Base-by-base conservation (phyloP, 2,888 invertebrate genomes). In the Napeogenes inachia region DNA sequence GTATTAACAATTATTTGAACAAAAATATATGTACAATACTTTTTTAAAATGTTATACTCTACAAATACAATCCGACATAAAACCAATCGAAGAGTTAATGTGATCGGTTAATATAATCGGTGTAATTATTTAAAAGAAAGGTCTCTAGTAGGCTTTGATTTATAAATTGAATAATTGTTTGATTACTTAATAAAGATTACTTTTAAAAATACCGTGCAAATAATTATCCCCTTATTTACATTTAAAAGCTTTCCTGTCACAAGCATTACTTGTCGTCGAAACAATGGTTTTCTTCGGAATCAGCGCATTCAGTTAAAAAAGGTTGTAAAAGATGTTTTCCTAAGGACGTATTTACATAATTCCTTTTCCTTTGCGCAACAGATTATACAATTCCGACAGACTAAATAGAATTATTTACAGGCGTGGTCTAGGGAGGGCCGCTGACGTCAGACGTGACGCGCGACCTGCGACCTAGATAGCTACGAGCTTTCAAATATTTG, bases 401-500 rank as follows among this genome's bases (percentile, higher is more conserved):
- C 46, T 57, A 46, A n/a, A 42, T 6, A 30, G 30, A 45, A 56
- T 45, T 35, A 38, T 47, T n/a, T 38, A 60, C 62, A 75, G 82
- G 81, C 81, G 81, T 81, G 82, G 78, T 71, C 62, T 74, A 76
- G 72, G 82, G 81, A 74, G 78, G 79, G 79, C 79, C 80, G 50
- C 66, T 74, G 74, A 76, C 76, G 70, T 71, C 66, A 68, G 68
- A 66, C 70, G 69, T 61, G 60, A 65, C 66, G 66, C 68, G 68
- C 65, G 67, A 60, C 69, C 69, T 66, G 46, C 61, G 69, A 64
- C 65, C 67, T 57, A 68, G 63, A 67, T 71, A 65, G 62, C 8
- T 42, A 10, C 55, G 42, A 42, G 56, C 54, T 50, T 50, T 50
- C 50, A 63, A 63, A 54, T 63, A 57, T 60, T 62, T 57, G 60